A percentile compares a stretch with the other conserved stretches of the same genome.
Evolutionary conservation across 92 coral and sea anemone species (phyloP).

Genomic region (Parazoanthus darwini): DNA sequence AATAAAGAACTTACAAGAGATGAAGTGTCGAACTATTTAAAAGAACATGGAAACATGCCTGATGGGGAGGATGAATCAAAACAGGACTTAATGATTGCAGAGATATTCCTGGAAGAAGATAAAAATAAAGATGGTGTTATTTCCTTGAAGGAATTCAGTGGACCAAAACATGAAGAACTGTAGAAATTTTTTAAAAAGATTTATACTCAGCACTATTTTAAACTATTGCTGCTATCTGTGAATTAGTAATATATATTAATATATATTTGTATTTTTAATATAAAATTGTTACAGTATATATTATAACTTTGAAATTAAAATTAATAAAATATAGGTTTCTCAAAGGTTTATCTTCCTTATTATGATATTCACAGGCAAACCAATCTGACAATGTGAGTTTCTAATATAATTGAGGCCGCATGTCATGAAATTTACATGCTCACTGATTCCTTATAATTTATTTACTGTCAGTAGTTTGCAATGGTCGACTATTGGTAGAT

Average conservation of each 20-base stretch:
- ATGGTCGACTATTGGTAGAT: no score
- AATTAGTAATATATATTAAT: no score
- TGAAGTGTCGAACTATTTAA: slow-evolving; percentile 68
- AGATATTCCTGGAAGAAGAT: slow-evolving; percentile 86
- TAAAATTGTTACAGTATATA: no score
- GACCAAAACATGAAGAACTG: slow-evolving; percentile 83
- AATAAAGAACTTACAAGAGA: slow-evolving; percentile 72
- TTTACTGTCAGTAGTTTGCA: no score
- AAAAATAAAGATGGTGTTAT: slow-evolving; percentile 89
- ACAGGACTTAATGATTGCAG: slow-evolving; percentile 71
- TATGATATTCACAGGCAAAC: neutral
- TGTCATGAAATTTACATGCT: no score
- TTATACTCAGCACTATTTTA: neutral
- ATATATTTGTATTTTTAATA: neutral
- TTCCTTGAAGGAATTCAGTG: slow-evolving; percentile 82
- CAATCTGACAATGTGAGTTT: no score
- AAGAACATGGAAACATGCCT: slow-evolving; percentile 69
- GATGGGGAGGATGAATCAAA: slow-evolving; percentile 67
- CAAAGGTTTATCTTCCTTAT: neutral
- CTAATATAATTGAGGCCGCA: no score
- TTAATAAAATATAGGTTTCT: neutral
- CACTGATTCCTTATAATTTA: no score
- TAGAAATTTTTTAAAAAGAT: slow-evolving; percentile 1
- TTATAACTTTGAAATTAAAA: no score
- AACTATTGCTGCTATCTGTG: neutral